Base-by-base conservation (phyloP, 2,888 invertebrate genomes). In the Tuta absoluta region DNA sequence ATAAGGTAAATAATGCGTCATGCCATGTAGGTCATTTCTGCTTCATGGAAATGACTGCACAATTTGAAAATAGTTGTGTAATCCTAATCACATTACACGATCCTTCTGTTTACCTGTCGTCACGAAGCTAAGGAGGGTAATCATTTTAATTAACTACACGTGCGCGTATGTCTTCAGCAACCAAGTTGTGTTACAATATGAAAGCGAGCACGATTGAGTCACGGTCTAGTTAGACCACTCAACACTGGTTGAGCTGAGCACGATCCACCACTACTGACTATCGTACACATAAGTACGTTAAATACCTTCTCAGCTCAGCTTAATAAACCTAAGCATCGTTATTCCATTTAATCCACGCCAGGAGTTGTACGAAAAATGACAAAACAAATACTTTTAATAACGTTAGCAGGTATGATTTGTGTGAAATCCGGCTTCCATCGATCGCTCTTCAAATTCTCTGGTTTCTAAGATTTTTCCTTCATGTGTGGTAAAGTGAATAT, bases 181-280 rank as follows among this genome's bases (percentile, higher is more conserved):
- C 73, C 72, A 75, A 28, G 17, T 28, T n/a, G 56, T 33, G 12
- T 75, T 72, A 75, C 75, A 71, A 82, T 81, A 82, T 75, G 85
- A 87, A 87, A 89, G 85, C 83, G 75, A 84, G 79, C 79, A 80
- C 76, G 76, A 86, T 83, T 82, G 76, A 86, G 88, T 87, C 84
- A 87, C 83, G 88, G 88, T 88, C 89, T 87, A 84, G 86, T 87
- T 88, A 82, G 79, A 82, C 75, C 71, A 72, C 77, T 81, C 79
- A 79, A 81, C 77, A 78, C 80, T 82, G 81, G 78, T 74, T 78
- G 78, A 82, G 86, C 81, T 83, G 77, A 79, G 82, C 77, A 80
- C 79, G 75, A 78, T 75, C 73, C 69, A 74, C 75, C 80, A 78
- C 82, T 82, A 84, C 81, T 76, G 77, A 75, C 68, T 71, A 72